Base-by-base conservation (phyloP, 2,888 invertebrate species). In the Pherbina coryleti region DNA sequence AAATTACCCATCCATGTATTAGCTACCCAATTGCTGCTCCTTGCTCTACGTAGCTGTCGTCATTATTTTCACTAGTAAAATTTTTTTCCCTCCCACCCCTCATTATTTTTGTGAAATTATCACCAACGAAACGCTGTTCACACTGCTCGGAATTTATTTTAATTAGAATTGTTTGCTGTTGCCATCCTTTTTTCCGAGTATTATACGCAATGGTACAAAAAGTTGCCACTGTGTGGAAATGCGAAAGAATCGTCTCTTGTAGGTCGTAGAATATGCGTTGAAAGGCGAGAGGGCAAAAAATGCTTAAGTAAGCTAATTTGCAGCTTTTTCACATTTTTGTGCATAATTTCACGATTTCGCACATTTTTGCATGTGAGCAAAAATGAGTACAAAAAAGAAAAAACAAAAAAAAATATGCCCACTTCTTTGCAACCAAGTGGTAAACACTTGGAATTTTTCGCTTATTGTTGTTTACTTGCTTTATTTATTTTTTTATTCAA, bases 261-360 rank as follows among this genome's bases (percentile, higher is more conserved):
- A 11, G 31, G 17, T n/a, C 34, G 64, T 31, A 4, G 31, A 25
- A 62, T 25, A 17, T 28, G 62, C 28, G 17, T 7, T 7, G 17
- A 62, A 62, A 28, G 28, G 25, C 28, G 62, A 64, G 5, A 34
- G 17, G 31, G 64, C 28, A 64, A 64, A 44, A 64, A 64, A 17
- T 31, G 34, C 57, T 60, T 57, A 72, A 72, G 31, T 71, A 57
- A 72, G 60, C 72, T 72, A 72, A 72, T 72, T 72, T 69, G 51
- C 51, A 67, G 67, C 51, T 28, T 44, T 51, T 69, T 60, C 72
- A 17, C 57, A 28, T 57, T 72, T 70, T 72, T 22, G 34, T 28
- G 72, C 60, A 72, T 60, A 72, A 72, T 60, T 60, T 34, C 72
- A 72, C 57, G 44, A 72, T 72, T 69, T 69, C 51, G 51, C 51